These are phyloP conservation scores for Hedya salicella DNA, from an alignment of 2,888 invertebrate species.

Conservation along the genomic window DNA sequence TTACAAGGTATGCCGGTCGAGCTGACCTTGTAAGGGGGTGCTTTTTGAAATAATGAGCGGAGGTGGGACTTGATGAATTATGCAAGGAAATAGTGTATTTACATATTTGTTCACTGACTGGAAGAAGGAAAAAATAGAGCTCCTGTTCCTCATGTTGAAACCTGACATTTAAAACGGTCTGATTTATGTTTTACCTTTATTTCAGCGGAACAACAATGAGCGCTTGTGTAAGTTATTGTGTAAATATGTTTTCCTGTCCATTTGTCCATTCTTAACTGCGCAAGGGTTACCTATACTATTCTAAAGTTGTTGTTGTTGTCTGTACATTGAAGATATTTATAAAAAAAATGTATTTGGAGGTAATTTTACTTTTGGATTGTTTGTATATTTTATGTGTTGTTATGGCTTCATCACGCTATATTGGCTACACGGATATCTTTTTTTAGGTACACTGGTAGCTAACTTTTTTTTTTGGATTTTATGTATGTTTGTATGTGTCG, in stretches of 20 bases:
- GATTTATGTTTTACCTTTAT: conserved; percentile 17
- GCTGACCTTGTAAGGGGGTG: conserved; percentile 36
- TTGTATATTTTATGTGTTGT: no score
- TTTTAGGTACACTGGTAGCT: no score
- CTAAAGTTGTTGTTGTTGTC: no score
- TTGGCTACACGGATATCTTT: no score
- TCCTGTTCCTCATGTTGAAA: conserved; percentile 22
- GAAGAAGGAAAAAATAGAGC: conserved; percentile 20
- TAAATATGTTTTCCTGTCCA: conserved; percentile 13
- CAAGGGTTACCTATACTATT: no score
- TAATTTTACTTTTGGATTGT: no score
- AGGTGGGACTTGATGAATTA: conserved; percentile 38
- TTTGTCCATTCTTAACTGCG: background rate
- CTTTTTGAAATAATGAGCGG: conserved; percentile 38
- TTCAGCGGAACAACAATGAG: conserved; percentile 9
- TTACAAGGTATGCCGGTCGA: background rate
- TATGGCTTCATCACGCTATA: no score
- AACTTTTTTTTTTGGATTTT: no score
- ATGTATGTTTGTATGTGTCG: no score
- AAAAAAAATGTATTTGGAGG: no score
- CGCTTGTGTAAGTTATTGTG: conserved; percentile 13
- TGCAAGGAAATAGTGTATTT: conserved; percentile 35
- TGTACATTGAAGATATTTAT: no score
- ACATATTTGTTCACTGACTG: conserved; percentile 31
- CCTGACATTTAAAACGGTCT: background rate